Evolutionary conservation across 2,797 vertebrate genomes (phyloP), one percentile per base, ranked within the genome.

Genomic region (Crocidura indochinensis): DNA sequence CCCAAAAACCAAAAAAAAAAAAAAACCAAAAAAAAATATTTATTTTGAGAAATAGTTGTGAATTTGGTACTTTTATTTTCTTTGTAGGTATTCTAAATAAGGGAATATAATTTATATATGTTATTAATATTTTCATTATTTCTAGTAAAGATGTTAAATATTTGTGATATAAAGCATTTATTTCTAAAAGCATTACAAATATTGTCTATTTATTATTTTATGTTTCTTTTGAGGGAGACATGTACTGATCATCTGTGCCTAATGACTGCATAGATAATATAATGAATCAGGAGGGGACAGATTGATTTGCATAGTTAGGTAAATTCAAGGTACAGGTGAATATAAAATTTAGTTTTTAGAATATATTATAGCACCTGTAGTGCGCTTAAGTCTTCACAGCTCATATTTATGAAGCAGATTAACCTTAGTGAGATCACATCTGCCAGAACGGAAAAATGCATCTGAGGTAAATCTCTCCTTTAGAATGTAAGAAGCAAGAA

Each of bases 41-140:
- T 74, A 81, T 60, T 84, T 90, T 76, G 84, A 93, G 38, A 15
- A 73, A 83, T 68, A 46, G 38, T 69, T 87, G 22, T 53, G 19
- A 80, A 93, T 80, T 53, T 92, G 64, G 29, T 75, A 62, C 87
- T 84, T 86, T 4, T 81, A 64, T 31, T 47, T 78, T 84, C 24
- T 80, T 53, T 68, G 15, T 1, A 71, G 5, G 27, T 8, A 60
- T 69, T 80, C 85, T 11, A 17, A 87, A 62, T 31, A 67, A 26
- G 8, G 69, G 6, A 56, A 81, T 89, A 22, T 38, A 38, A 38
- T 38, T 38, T 38, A 38, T 38, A 38, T 38, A 38, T 38, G 38
- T 38, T 38, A 38, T 38, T 38, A 69, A 38, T 80, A 62, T 79
- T 65, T 69, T 47, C 65, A 26, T 38, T 65, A 26, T 65, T 65